phyloP scores from a whole-genome alignment of 1,140 invertebrate genomes.

The Thaumatotibia leucotreta region DNA sequence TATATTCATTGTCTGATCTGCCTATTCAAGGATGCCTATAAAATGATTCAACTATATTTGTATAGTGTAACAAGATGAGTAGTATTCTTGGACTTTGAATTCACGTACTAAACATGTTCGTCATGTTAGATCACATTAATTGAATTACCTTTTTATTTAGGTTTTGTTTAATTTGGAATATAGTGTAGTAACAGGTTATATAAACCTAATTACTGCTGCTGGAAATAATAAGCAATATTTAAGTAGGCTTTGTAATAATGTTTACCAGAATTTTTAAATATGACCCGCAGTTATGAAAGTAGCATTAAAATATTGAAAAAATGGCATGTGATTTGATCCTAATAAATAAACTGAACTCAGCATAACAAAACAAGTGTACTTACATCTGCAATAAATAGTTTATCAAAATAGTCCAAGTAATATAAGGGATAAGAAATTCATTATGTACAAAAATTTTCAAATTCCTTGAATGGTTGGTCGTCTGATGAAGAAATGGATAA shows the following conservation, averaged over 20 bases:
- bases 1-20: neutral
- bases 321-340: neutral
- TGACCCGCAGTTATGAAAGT: neutral
- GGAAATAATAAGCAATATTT: neutral
- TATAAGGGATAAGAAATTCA: neutral
- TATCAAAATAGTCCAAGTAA: conserved; percentile 1
- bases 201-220: neutral
- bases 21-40: neutral
- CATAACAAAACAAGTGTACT: conserved; percentile 9
- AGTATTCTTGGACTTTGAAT: neutral
- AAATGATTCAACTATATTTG: neutral
- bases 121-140: too few relatives aligned
- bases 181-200: neutral
- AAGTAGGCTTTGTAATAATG: neutral
- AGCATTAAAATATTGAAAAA: neutral
- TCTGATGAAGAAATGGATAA: neutral
- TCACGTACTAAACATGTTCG: neutral
- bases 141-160: neutral
- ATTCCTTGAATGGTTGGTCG: neutral
- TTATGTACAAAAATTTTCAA: neutral
- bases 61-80: neutral
- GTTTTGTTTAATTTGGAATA: neutral
- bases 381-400: conserved; percentile 10
- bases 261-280: neutral
- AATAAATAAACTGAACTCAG: neutral